Evolutionary conservation across 2,797 vertebrate genomes (phyloP).

Genomic region (Benthosema pterotum): DNA sequence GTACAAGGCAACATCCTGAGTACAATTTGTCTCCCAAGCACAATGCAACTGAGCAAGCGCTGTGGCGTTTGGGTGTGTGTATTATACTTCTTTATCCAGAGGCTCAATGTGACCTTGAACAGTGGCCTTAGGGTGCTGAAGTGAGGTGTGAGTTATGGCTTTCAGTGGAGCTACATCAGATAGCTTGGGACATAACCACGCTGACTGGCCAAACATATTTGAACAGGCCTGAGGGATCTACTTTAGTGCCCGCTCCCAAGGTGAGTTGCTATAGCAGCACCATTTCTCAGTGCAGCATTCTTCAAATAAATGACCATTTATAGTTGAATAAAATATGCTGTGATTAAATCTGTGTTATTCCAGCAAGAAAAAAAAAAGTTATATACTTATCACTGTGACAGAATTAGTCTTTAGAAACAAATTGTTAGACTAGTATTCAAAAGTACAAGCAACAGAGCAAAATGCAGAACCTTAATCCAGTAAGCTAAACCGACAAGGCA

Average conservation of each 20-base stretch:
- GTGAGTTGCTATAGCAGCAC: slow-evolving; percentile 37
- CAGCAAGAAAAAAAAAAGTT: slow-evolving; percentile 4
- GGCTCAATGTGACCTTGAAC: slow-evolving; percentile 59
- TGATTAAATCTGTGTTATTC: slow-evolving; percentile 19
- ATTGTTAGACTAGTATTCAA: slow-evolving; percentile 35
- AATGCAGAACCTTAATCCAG: slow-evolving; percentile 46
- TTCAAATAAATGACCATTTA: slow-evolving; percentile 33
- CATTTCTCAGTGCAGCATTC: slow-evolving; percentile 17
- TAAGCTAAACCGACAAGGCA: slow-evolving; percentile 57
- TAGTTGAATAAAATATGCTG: slow-evolving; percentile 7
- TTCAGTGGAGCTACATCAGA: slow-evolving; percentile 41
- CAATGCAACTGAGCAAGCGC: too few species aligned
- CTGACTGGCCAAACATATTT: slow-evolving; percentile 42
- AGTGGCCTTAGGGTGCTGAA: slow-evolving; percentile 52
- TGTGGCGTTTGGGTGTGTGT: too few species aligned
- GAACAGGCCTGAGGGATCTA: slow-evolving; percentile 45
- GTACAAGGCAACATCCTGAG: too few species aligned
- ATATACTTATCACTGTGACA: slow-evolving; percentile 26
- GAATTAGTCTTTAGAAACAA: slow-evolving; percentile 48
- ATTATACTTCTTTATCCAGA: slow-evolving; percentile 43
- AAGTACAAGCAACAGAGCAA: slow-evolving; percentile 38
- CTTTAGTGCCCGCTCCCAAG: slow-evolving; percentile 29
- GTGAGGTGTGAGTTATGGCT: slow-evolving; percentile 52
- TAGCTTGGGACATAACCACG: slow-evolving; percentile 50
- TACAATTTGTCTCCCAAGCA: too few species aligned